Evolutionary conservation across 2,888 invertebrate species (phyloP).

Genomic region (Eupithecia pulchellata): DNA sequence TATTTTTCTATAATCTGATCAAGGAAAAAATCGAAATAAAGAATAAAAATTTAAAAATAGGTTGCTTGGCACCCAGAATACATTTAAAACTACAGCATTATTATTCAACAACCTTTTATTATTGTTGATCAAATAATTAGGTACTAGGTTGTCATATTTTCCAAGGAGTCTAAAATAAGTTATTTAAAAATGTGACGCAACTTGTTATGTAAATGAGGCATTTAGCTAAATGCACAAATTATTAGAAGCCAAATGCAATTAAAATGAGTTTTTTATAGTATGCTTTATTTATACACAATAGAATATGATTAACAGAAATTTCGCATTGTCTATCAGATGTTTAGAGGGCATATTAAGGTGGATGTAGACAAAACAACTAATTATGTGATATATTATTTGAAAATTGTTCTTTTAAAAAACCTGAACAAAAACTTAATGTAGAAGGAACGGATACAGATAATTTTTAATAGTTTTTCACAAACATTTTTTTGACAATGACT

Average conservation of each 20-base stretch:
- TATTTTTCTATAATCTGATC: neutral
- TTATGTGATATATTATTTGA: neutral
- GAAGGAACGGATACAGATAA: too few relatives aligned
- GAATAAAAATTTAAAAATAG: neutral
- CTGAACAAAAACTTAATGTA: too few relatives aligned
- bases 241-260: neutral
- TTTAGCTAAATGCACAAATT: slow-evolving; percentile 11
- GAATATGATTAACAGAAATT: neutral
- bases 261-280: slow-evolving; percentile 2
- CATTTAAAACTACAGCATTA: neutral
- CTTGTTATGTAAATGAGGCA: slow-evolving; percentile 1
- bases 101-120: neutral
- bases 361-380: neutral
- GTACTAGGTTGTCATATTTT: neutral
- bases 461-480: too few relatives aligned
- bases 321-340: neutral
- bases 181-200: neutral
- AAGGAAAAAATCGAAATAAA: neutral
- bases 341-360: neutral
- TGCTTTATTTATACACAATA: slow-evolving; percentile 4
- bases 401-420: too few relatives aligned
- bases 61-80: slow-evolving; percentile 7
- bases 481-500: too few relatives aligned
- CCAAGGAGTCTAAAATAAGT: neutral
- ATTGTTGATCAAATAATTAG: neutral